phyloP scores from a whole-genome alignment of 1,140 invertebrate genomes.

The Diabrotica virgifera region DNA sequence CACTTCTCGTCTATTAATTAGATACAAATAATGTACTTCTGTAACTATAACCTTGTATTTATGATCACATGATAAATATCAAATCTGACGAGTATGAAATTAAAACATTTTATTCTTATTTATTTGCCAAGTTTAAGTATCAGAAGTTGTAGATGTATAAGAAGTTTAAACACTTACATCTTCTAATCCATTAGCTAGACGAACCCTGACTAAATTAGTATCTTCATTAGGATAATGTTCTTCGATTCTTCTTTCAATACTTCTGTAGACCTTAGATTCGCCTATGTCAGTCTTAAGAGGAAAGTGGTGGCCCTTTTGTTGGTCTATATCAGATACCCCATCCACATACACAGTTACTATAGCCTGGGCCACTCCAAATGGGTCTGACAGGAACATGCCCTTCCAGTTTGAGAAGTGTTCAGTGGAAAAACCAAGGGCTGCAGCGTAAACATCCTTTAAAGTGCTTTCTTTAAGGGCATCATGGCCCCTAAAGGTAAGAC shows the following conservation, averaged over 20 bases:
- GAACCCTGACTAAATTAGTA: slow-evolving; percentile 61
- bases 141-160: too few species aligned
- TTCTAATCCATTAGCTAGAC: slow-evolving; percentile 61
- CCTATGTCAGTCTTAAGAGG: slow-evolving; percentile 62
- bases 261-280: slow-evolving; percentile 62
- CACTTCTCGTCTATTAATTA: too few species aligned
- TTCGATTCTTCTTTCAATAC: slow-evolving; percentile 55
- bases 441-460: slow-evolving; percentile 70
- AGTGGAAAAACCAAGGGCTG: slow-evolving; percentile 66
- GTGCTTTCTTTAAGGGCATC: slow-evolving; percentile 59
- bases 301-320: slow-evolving; percentile 55
- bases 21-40: too few species aligned
- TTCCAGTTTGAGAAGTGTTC: slow-evolving; percentile 65
- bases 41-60: too few species aligned
- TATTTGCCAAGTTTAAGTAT: too few species aligned
- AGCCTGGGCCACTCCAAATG: slow-evolving; percentile 75
- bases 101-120: too few species aligned
- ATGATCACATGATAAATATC: not conserved
- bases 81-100: too few species aligned
- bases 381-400: slow-evolving; percentile 66
- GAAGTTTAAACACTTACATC: slow-evolving; percentile 57
- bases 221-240: slow-evolving; percentile 56
- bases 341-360: slow-evolving; percentile 71
- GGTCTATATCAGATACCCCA: slow-evolving; percentile 59
- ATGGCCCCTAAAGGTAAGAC: slow-evolving; percentile 63